Evolutionary conservation across 2,113 vertebrate genomes (phyloP), one percentile per base, ranked within the genome.

Genomic region (Zosterops borbonicus): DNA sequence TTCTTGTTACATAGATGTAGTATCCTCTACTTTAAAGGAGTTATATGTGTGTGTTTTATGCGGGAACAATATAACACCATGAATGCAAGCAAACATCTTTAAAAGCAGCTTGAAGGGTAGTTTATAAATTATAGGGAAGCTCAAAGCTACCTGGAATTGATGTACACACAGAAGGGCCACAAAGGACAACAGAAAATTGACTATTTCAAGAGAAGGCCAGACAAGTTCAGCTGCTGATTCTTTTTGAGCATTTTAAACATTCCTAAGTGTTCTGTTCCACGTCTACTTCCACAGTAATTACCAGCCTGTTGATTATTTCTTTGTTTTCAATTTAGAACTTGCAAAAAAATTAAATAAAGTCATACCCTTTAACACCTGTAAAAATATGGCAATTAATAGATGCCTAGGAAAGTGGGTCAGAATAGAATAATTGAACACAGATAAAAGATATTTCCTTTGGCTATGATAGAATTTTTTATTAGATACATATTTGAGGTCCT

Each of bases 391-490:
- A 60, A 78, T 79, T 91, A 82, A 76, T 62, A 53, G 42, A 69
- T 85, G 67, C 41, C n/a, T 76, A 60, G 21, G 24, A 82, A 52
- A 93, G 64, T 21, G 20, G 41, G 49, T 91, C 70, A 94, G 77
- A 70, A 83, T 12, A 84, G 49, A 85, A 71, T 79, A 91, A 75
- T 59, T 95, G 73, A 94, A 87, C 35, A 79, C 14, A 82, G 81
- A 92, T 78, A 78, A 91, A 94, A 94, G 73, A 33, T 28, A 84
- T 75, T 87, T 95, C 35, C 62, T 75, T 91, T 76, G 52, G 73
- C 56, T 58, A 70, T 22, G 24, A 37, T 0, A 89, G 33, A 55
- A 21, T 62, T 89, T 94, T 89, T 94, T 75, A 84, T 87, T 90
- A 84, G 56, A 71, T 52, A 84, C 49, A 60, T 78, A 94, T 79